Base-by-base conservation (phyloP, 2,113 vertebrate species). In the Percina caprodes region DNA sequence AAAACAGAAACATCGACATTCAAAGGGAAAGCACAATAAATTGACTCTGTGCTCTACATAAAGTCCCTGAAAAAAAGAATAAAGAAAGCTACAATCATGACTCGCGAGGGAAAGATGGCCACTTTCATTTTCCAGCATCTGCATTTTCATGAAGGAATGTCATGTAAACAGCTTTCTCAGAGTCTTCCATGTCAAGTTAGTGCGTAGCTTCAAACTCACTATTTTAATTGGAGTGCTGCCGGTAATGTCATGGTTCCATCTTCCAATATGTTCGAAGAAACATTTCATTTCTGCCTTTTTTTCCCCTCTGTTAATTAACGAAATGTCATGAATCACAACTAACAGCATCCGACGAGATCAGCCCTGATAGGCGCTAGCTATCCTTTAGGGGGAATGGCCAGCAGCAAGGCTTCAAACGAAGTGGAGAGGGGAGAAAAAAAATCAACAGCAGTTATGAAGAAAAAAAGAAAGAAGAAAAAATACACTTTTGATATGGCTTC, bases 181-280 rank as follows among this genome's bases (percentile, higher is more conserved):
- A 83, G 55, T 80, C 79, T 84, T 19, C 76, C 62, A 54, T 67
- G 84, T 87, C 88, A 80, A 77, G 74, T 23, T 59, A 55, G 51
- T 3, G 56, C 55, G 80, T 83, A 68, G 85, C 90, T 89, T 92
- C 83, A 80, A 86, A 88, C 58, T 48, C 77, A 33, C 30, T 15
- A 59, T 92, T 93, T 92, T 94, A 94, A 94, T 94, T 94, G 91
- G 92, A 89, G 75, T 6, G 81, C 83, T 87, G 83, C 69, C 55
- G 72, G 88, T 87, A 83, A 93, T 86, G 90, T 92, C 91, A 89
- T 45, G 84, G 74, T 79, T 89, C 86, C 82, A 79, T 90, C 91
- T 92, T 85, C 61, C 74, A 70, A 77, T 65, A 35, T 48, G 85
- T 92, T 79, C 68, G 65, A 23, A 81, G 89, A 91, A 86, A 82